Evolutionary conservation across 2,888 invertebrate species (phyloP).

Genomic region (Cordilura impudica): DNA sequence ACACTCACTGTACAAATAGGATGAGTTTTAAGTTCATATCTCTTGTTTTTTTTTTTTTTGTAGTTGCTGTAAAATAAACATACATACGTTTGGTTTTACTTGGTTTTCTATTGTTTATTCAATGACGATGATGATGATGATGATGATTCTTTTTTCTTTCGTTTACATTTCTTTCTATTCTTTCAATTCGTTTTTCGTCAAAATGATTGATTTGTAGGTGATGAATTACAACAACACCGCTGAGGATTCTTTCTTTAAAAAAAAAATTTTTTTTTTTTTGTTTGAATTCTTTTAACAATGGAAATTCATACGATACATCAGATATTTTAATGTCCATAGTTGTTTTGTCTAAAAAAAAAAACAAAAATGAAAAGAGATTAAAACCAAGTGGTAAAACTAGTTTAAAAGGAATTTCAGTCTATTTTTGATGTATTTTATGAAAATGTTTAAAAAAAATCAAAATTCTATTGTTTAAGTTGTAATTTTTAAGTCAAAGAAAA

Average conservation of each 20-base stretch:
- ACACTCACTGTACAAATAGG: conserved; percentile 19
- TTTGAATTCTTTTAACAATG: conserved; percentile 39
- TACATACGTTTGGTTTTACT: background rate
- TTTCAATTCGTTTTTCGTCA: conserved; percentile 71
- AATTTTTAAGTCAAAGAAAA: conserved; percentile 34
- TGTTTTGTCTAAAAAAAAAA: conserved; percentile 15
- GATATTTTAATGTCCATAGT: conserved; percentile 36
- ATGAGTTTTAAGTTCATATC: conserved; percentile 30
- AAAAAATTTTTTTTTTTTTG: conserved; percentile 20
- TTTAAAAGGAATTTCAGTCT: conserved; percentile 45
- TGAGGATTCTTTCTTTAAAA: too few species aligned
- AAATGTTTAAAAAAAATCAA: conserved; percentile 2
- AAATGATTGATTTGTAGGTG: conserved; percentile 77
- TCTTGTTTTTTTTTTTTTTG: background rate
- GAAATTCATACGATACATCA: conserved; percentile 25
- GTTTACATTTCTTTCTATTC: conserved; percentile 34
- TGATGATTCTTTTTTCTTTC: conserved; percentile 49
- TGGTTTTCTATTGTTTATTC: conserved; percentile 45
- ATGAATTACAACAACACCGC: conserved; percentile 74
- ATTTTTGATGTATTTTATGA: conserved; percentile 11
- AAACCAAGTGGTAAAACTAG: conserved; percentile 53
- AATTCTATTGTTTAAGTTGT: conserved; percentile 37
- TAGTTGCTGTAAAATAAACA: background rate
- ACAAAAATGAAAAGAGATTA: conserved; percentile 32
- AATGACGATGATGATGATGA: conserved; percentile 44